phyloP scores from a whole-genome alignment of 30 jellyfish, hydroid and myxozoan species.

The Pelagia noctiluca region DNA sequence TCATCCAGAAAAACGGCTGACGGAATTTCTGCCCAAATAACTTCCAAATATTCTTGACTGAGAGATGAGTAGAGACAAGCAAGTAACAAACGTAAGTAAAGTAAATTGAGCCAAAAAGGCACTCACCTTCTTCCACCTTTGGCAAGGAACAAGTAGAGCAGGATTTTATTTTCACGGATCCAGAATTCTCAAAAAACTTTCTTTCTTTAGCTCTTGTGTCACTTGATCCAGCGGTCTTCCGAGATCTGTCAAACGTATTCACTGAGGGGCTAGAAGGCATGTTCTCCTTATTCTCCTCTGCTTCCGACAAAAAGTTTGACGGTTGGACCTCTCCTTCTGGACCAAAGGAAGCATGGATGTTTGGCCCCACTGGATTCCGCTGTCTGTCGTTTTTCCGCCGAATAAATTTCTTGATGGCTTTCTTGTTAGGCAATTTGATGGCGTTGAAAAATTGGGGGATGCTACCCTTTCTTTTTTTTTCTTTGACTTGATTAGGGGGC shows the following conservation, averaged over 20 bases:
- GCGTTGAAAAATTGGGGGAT: slow-evolving; percentile 84
- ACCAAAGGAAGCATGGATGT: slow-evolving; percentile 32
- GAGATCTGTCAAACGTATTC: slow-evolving; percentile 56
- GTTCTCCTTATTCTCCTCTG: not conserved
- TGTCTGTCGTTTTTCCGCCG: slow-evolving; percentile 59
- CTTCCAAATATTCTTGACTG: too few species aligned
- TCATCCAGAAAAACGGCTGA: too few species aligned
- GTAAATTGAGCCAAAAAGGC: not conserved
- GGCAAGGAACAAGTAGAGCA: slow-evolving; percentile 86
- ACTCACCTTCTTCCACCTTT: slow-evolving; percentile 89
- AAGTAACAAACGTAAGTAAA: not conserved
- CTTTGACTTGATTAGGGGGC: slow-evolving; percentile 57
- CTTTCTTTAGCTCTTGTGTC: not conserved
- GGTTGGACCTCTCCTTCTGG: slow-evolving; percentile 21
- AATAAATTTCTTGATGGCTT: slow-evolving; percentile 67
- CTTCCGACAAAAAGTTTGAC: not conserved
- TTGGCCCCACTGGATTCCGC: slow-evolving; percentile 31
- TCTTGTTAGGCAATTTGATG: slow-evolving; percentile 81
- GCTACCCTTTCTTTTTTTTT: slow-evolving; percentile 42
- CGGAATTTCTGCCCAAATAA: too few species aligned
- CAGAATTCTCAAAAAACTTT: slow-evolving; percentile 11
- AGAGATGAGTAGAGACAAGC: not conserved
- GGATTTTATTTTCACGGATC: slow-evolving; percentile 56
- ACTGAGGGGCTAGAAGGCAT: slow-evolving; percentile 54
- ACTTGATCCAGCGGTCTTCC: slow-evolving; percentile 1